phyloP scores from a whole-genome alignment of 2,888 invertebrate genomes.

The Seira ritae region DNA sequence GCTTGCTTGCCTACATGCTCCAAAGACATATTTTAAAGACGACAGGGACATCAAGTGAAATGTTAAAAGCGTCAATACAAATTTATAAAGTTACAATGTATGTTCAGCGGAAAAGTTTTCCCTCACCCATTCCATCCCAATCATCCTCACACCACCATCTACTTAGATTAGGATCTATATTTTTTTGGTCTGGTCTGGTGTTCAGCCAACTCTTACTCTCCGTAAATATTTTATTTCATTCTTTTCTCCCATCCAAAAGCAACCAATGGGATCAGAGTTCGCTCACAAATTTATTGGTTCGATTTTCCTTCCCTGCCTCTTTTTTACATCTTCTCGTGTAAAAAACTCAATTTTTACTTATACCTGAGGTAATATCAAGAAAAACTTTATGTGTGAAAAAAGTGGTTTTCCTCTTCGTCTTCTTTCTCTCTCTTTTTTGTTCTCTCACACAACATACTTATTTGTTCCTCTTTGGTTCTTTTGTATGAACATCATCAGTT shows the following conservation, averaged over 20 bases:
- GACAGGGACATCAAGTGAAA: constrained; percentile 1
- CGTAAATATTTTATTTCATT: constrained; percentile 66
- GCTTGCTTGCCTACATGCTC: neutral
- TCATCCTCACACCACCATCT: neutral
- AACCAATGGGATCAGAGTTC: constrained; percentile 52
- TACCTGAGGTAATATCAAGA: neutral
- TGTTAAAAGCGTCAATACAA: neutral
- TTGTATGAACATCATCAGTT: constrained; percentile 56
- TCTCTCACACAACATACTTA: constrained; percentile 16
- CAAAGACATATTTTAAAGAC: constrained; percentile 8
- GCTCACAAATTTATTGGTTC: constrained; percentile 58
- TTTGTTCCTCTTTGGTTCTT: constrained; percentile 24
- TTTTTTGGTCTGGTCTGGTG: neutral
- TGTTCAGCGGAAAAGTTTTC: neutral
- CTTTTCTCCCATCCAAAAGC: constrained; percentile 37
- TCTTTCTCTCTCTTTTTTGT: constrained; percentile 26
- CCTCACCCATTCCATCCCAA: neutral
- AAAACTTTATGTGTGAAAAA: constrained; percentile 31
- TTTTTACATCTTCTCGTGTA: constrained; percentile 13
- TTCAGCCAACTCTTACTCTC: constrained; percentile 18
- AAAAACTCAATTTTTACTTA: constrained; percentile 3
- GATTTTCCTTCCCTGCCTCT: constrained; percentile 18
- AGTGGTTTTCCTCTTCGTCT: constrained; percentile 10
- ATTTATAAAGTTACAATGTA: neutral
- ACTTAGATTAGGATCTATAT: constrained; percentile 2